A percentile compares a stretch with the other conserved stretches of the same genome.
Conservation (phyloP, 2,113 vertebrate genomes). For the Sander lucioperca region DNA sequence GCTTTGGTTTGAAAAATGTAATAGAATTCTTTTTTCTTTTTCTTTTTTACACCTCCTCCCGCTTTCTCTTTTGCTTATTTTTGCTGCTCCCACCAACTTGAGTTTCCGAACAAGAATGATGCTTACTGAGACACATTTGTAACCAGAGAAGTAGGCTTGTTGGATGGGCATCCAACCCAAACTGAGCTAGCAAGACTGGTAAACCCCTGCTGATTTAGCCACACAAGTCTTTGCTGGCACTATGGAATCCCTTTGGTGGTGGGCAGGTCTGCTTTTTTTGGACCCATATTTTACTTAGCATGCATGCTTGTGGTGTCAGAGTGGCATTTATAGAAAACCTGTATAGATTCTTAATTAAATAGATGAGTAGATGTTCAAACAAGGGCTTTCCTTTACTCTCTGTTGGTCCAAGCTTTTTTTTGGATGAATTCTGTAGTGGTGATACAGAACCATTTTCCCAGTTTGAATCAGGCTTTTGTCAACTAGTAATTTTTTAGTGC, state of each 20-base stretch:
- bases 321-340: conserved; percentile 45
- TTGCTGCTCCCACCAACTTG: conserved; percentile 40
- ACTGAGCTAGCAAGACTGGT: conserved; percentile 63
- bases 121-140: conserved; percentile 60
- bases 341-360: conserved; percentile 53
- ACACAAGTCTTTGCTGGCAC: conserved; percentile 66
- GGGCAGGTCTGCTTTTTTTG: conserved; percentile 60
- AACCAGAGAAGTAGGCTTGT: conserved; percentile 43
- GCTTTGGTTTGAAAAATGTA: conserved; percentile 66
- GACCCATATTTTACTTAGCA: conserved; percentile 32
- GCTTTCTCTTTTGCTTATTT: conserved; percentile 59
- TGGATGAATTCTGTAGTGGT: background rate
- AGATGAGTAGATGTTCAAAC: conserved; percentile 28
- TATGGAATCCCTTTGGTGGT: conserved; percentile 47
- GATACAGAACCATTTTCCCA: background rate
- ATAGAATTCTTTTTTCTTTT: conserved; percentile 34
- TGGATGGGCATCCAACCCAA: conserved; percentile 62
- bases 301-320: conserved; percentile 56
- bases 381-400: conserved; percentile 1
- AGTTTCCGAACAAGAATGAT: conserved; percentile 45
- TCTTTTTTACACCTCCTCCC: conserved; percentile 44
- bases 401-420: conserved; percentile 1
- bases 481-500: conserved; percentile 4
- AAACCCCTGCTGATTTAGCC: conserved; percentile 70
- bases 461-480: background rate